Percentiles rank a stretch among this genome's conserved stretches.
These are phyloP conservation scores for Eilema griseolum DNA, from an alignment of 2,888 invertebrate genomes.

Conservation along the genomic window DNA sequence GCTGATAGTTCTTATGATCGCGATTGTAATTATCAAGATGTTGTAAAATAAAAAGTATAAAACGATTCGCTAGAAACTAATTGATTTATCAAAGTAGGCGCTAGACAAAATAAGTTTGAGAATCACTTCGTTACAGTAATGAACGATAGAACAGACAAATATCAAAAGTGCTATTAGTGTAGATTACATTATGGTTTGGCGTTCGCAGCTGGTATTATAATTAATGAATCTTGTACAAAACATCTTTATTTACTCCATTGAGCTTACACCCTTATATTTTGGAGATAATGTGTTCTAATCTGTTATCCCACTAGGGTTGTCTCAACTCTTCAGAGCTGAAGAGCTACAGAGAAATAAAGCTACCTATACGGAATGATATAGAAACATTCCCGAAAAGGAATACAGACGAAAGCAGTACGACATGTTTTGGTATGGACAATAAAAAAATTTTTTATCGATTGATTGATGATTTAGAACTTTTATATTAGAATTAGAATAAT, in stretches of 20 bases:
- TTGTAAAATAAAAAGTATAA: not conserved
- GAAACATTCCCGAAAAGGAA: too few relatives aligned
- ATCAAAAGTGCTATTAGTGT: slow-evolving; percentile 12
- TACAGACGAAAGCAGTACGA: too few relatives aligned
- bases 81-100: not conserved
- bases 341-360: not conserved
- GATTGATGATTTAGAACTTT: too few relatives aligned
- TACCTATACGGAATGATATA: too few relatives aligned
- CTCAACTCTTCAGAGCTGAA: not conserved
- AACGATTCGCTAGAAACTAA: not conserved
- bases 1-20: not conserved
- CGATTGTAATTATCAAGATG: not conserved
- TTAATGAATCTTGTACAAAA: slow-evolving; percentile 15
- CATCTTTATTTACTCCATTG: slow-evolving; percentile 19
- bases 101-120: not conserved
- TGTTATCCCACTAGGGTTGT: slow-evolving; percentile 3
- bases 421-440: too few relatives aligned
- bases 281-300: slow-evolving; percentile 14
- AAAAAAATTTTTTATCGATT: too few relatives aligned
- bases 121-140: not conserved
- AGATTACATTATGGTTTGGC: slow-evolving; percentile 13
- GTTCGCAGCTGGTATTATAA: slow-evolving; percentile 20
- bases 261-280: slow-evolving; percentile 17
- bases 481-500: too few relatives aligned
- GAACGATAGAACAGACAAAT: slow-evolving; percentile 17